A percentile compares a stretch with the other conserved stretches of the same genome.
Conservation (phyloP, 2,888 invertebrate genomes). For the Therioaphis trifolii region DNA sequence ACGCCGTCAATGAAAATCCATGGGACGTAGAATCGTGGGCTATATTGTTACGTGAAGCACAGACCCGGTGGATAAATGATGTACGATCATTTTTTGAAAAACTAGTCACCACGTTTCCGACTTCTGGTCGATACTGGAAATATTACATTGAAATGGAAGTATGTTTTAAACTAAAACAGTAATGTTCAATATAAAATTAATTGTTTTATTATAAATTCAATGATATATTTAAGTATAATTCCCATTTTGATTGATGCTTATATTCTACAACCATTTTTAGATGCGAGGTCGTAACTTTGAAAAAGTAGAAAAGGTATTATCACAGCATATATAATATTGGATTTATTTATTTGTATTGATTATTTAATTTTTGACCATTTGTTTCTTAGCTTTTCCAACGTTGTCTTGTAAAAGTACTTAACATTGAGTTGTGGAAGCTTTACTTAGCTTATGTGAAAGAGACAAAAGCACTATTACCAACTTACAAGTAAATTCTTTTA, state of each 20-base stretch:
- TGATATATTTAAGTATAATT: no score
- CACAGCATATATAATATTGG: not conserved
- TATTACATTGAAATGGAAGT: conserved; percentile 98
- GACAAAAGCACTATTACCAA: conserved; percentile 91
- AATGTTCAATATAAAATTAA: no score
- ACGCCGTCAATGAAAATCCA: conserved; percentile 86
- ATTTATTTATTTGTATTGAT: not conserved
- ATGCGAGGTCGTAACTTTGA: conserved; percentile 98
- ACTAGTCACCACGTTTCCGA: conserved; percentile 93
- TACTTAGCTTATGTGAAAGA: conserved; percentile 98
- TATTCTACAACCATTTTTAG: no score
- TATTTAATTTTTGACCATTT: conserved; percentile 57
- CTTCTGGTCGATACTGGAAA: conserved; percentile 98
- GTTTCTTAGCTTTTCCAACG: conserved; percentile 88
- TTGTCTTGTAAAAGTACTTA: conserved; percentile 97
- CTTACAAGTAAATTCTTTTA: conserved; percentile 84
- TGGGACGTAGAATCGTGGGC: conserved; percentile 99
- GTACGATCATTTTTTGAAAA: conserved; percentile 93
- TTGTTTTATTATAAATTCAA: not conserved
- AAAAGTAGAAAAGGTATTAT: conserved; percentile 94
- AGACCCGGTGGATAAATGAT: conserved; percentile 86
- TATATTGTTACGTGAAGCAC: conserved; percentile 91
- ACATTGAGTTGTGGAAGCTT: conserved; percentile 98
- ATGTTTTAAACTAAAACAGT: conserved; percentile 65
- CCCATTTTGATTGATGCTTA: no score